These are phyloP conservation scores for Stegophylla sp. DNA, from an alignment of 2,888 invertebrate genomes.

Conservation along the genomic window DNA sequence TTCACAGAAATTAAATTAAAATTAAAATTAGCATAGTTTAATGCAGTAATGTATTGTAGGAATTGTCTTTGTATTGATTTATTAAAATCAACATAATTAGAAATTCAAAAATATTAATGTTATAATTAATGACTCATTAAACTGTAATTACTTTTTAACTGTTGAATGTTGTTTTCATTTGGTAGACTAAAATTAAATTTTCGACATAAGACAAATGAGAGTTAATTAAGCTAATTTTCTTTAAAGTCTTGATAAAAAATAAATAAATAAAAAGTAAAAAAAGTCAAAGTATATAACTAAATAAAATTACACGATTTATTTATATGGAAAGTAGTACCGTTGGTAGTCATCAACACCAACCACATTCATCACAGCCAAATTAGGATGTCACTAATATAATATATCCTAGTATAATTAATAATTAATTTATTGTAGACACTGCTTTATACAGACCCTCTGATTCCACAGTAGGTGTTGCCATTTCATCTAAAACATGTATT, in stretches of 20 bases:
- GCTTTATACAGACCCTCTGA: slow-evolving; percentile 34
- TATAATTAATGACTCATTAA: slow-evolving; percentile 17
- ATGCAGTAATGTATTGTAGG: not conserved
- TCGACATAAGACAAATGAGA: not conserved
- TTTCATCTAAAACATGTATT: slow-evolving; percentile 43
- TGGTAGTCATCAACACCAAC: slow-evolving; percentile 25
- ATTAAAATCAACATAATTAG: too few relatives aligned
- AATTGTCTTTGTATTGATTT: not conserved
- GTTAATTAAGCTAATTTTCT: not conserved
- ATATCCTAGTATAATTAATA: slow-evolving; percentile 12
- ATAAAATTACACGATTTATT: slow-evolving; percentile 8
- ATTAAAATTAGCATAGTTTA: slow-evolving; percentile 5
- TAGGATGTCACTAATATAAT: slow-evolving; percentile 27
- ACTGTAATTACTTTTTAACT: not conserved
- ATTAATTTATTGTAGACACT: slow-evolving; percentile 42
- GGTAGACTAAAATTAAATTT: not conserved
- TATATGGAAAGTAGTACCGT: slow-evolving; percentile 14
- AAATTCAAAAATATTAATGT: not conserved
- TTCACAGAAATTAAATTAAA: too few relatives aligned
- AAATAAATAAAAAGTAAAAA: too few relatives aligned
- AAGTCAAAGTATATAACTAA: not conserved
- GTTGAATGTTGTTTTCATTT: not conserved
- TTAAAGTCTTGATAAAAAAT: not conserved
- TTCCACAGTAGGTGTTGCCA: slow-evolving; percentile 41
- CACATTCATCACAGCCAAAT: slow-evolving; percentile 56